Conservation (phyloP, 2,888 invertebrate genomes). For the Epinotia nisella region DNA sequence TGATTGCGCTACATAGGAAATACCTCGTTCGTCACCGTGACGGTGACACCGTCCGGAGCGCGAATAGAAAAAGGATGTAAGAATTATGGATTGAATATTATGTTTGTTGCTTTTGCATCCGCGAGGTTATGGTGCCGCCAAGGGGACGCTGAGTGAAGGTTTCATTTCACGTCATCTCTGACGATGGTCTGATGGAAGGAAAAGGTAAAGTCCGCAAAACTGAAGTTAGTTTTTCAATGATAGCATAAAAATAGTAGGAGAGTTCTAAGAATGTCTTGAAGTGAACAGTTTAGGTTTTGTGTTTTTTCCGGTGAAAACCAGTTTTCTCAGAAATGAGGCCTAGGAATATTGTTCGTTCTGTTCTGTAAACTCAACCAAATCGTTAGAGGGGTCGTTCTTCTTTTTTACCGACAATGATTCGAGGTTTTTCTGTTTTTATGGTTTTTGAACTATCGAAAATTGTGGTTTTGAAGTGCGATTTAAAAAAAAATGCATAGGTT, state of each 20-base stretch:
- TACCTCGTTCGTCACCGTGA: slow-evolving; percentile 31
- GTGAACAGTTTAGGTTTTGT: neutral
- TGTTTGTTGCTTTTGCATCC: neutral
- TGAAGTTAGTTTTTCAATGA: neutral
- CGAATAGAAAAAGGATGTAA: slow-evolving; percentile 13
- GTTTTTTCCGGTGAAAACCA: too few relatives aligned
- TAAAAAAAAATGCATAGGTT: too few relatives aligned
- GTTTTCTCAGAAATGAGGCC: too few relatives aligned
- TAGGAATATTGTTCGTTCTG: too few relatives aligned
- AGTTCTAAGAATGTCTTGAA: neutral
- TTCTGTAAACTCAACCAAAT: too few relatives aligned
- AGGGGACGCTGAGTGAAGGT: slow-evolving; percentile 6
- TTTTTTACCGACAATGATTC: too few relatives aligned
- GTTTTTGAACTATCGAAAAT: too few relatives aligned
- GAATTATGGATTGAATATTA: neutral
- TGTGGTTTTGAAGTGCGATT: too few relatives aligned
- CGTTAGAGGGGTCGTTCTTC: too few relatives aligned
- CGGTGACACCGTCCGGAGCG: slow-evolving; percentile 1
- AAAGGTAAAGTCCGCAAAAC: neutral
- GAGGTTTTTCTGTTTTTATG: too few relatives aligned
- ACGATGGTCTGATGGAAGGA: slow-evolving; percentile 12
- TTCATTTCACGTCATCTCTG: slow-evolving; percentile 23
- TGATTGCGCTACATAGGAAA: slow-evolving; percentile 40
- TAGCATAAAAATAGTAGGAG: neutral
- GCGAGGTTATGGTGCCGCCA: slow-evolving; percentile 11